Base-by-base conservation (phyloP, 2,113 vertebrate species). In the Tupaia tana region DNA sequence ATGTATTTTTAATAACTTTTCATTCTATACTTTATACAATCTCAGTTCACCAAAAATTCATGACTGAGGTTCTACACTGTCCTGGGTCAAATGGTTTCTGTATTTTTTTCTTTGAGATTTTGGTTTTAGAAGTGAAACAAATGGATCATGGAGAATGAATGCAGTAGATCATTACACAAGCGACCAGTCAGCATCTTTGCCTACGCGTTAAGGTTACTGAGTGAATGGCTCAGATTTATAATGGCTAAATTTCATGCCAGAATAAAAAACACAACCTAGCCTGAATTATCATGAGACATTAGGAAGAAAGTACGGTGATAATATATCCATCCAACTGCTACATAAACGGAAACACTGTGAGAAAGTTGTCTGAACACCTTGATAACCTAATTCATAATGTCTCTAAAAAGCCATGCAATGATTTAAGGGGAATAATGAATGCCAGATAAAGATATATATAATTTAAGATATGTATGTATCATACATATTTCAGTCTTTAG, bases 191-290 rank as follows among this genome's bases (percentile, higher is more conserved):
- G 95, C 95, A 98, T 95, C 88, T 96, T 92, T 95, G 92, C 82
- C 69, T 96, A 61, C 0, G 0, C 70, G 22, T 96, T 97, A 95
- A 96, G 85, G 88, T 91, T 97, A 90, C 95, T 66, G 92, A 92
- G 34, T 90, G 86, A 96, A 90, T 27, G 89, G 56, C 70, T 97
- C 92, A 95, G 95, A 97, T 97, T 98, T 97, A 95, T 97, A 96
- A 92, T 73, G 94, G 82, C 74, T 92, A 85, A 95, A 95, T 96
- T 96, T 95, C 86, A 90, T 97, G 92, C 85, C 93, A 96, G 75
- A 9, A 1, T 92, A 95, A 94, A 97, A 98, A 80, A 85, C 70
- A 94, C 93, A 96, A 92, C 81, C 90, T 94, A 97, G 78, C 22
- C 85, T 96, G 93, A 96, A 85, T 96, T 97, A 97, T 96, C 92